These are phyloP conservation scores for Drosophila lowei DNA, from an alignment of 1,140 invertebrate species.

Conservation along the genomic window DNA sequence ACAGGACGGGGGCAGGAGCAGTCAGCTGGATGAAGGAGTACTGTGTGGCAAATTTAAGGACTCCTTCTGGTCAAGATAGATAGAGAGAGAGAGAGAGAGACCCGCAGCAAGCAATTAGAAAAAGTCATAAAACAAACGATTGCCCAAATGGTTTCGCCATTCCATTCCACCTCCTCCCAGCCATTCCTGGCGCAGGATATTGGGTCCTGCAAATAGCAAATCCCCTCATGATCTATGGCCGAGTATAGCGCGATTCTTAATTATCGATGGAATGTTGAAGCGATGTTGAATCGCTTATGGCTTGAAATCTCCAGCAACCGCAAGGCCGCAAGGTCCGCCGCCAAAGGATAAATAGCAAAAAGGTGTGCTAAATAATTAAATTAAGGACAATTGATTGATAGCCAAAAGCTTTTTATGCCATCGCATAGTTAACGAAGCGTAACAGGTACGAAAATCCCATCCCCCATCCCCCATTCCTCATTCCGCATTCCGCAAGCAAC, in stretches of 20 bases:
- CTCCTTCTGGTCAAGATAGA: neutral
- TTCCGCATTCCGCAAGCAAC: neutral
- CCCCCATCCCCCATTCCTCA: neutral
- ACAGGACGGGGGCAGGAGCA: conserved; percentile 1
- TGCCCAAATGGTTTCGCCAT: conserved; percentile 36
- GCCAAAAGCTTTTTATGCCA: conserved; percentile 74
- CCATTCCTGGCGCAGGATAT: neutral
- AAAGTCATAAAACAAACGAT: conserved; percentile 65
- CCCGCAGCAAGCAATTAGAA: conserved; percentile 60
- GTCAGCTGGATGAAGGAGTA: neutral
- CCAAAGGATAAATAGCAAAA: conserved; percentile 36
- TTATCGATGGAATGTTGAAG: neutral
- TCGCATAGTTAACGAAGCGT: conserved; percentile 76
- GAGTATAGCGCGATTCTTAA: conserved; percentile 4
- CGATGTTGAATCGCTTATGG: conserved; percentile 36
- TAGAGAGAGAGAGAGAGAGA: neutral
- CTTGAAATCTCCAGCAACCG: neutral
- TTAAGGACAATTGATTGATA: conserved; percentile 72
- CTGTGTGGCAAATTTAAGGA: conserved; percentile 11
- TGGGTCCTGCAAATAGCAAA: no score
- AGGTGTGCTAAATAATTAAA: conserved; percentile 63
- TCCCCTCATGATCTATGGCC: conserved; percentile 30
- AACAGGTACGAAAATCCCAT: conserved; percentile 55
- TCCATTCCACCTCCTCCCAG: neutral
- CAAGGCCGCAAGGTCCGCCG: neutral